Conservation (phyloP, 2,113 vertebrate species). For the Anser brachyrhynchus region DNA sequence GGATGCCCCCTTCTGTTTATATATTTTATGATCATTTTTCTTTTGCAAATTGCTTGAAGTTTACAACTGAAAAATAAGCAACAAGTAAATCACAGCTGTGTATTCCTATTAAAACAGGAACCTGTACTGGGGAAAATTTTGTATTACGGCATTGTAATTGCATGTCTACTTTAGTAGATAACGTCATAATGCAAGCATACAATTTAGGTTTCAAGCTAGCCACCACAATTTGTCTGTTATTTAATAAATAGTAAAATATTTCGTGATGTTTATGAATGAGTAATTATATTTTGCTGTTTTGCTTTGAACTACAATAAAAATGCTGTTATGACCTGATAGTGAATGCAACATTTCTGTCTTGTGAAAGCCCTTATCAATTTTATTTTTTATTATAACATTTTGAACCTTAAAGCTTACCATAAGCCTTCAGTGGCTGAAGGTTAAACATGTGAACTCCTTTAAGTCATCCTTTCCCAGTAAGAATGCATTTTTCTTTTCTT, state of each 20-base stretch:
- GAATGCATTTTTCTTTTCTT: not conserved
- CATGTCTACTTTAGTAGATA: not conserved
- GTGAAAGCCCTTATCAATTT: not conserved
- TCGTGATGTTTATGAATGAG: not conserved
- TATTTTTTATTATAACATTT: not conserved
- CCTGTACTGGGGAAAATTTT: not conserved
- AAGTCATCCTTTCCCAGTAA: not conserved
- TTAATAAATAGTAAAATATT: not conserved
- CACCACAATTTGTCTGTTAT: no score
- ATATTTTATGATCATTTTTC: not conserved
- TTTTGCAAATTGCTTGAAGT: not conserved
- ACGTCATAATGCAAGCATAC: not conserved
- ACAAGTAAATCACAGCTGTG: not conserved
- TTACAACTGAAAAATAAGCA: not conserved
- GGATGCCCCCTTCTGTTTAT: not conserved
- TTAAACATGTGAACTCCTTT: not conserved
- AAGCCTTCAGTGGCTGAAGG: not conserved
- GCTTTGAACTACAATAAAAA: not conserved
- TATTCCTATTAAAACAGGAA: not conserved
- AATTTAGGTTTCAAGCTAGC: not conserved
- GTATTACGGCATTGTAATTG: not conserved
- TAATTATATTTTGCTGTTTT: not conserved
- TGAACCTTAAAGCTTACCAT: not conserved
- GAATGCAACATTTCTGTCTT: not conserved
- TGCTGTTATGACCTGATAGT: rapidly evolving